Conservation (phyloP, 1,140 invertebrate species). For the Drosophila kepulauana region DNA sequence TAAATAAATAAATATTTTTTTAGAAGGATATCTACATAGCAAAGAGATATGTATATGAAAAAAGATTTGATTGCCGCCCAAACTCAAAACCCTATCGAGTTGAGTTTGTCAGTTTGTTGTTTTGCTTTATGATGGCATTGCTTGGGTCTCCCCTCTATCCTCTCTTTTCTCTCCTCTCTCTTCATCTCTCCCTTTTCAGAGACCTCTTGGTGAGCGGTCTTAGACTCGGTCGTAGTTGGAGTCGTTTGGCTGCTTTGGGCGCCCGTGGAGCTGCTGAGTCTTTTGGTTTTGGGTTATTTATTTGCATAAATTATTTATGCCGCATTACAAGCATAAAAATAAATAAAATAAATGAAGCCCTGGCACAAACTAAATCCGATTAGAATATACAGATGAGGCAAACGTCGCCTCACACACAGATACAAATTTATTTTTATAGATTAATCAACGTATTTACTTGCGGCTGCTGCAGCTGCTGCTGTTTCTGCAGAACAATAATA, state of each 20-base stretch:
- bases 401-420: conserved; percentile 43
- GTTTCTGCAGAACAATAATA: conserved; percentile 24
- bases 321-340: conserved; percentile 81
- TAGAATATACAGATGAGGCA: conserved; percentile 71
- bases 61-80: conserved; percentile 49
- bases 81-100: conserved; percentile 42
- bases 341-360: conserved; percentile 81
- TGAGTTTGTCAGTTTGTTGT: conserved; percentile 58
- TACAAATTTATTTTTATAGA: conserved; percentile 83
- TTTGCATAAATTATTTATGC: conserved; percentile 83
- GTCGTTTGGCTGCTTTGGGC: neutral
- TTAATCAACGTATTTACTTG: conserved; percentile 74
- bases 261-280: conserved; percentile 54
- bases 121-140: conserved; percentile 73
- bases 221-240: neutral
- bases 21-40: conserved; percentile 66
- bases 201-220: conserved; percentile 4
- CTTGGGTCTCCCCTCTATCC: conserved; percentile 22
- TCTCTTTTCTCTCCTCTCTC: neutral
- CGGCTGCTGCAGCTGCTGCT: conserved; percentile 27
- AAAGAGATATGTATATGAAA: neutral
- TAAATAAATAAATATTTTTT: conserved; percentile 84
- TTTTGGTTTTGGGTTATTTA: conserved; percentile 76
- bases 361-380: conserved; percentile 75
- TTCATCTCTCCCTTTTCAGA: neutral